Evolutionary conservation across 1,140 invertebrate genomes (phyloP), one percentile per base, ranked within the genome.

Genomic region (Triops cancriformis): DNA sequence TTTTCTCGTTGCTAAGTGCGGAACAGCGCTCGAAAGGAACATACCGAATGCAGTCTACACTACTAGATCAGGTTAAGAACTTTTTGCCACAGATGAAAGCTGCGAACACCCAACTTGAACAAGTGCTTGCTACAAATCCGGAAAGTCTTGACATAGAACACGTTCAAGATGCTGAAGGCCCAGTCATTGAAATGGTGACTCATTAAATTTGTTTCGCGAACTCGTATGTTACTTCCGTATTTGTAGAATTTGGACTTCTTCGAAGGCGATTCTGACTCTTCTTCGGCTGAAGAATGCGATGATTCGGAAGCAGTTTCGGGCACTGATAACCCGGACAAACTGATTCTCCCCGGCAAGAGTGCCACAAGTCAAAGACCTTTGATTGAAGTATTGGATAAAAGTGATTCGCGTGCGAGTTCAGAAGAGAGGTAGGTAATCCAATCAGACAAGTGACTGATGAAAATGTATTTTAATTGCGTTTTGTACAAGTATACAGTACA

Each of bases 401-500:
- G 10, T 14, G 51, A 64, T 64, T 64, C 14, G 6, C 6, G 51
- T 23, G 23, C 51, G 23, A 64, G n/a, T n/a, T 64, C 51, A 64
- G 51, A 64, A 64, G 51, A 64, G 23, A 64, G 51, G 51, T 64
- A 64, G 7, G 51, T 5, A 64, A n/a, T 18, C 14, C 18, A 12
- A 64, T 14, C n/a, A 64, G 14, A 6, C 18, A 64, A 14, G 6
- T 23, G 43, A 18, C 27, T 51, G 64, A 41, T 18, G 73, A 28
- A 51, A 74, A 42, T 45, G 23, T 45, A 18, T 28, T 76, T 51
- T 23, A 37, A 45, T 27, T 76, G n/a, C 64, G 43, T 27, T 64
- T 26, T 51, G 42, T 76, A 64, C 43, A 76, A 76, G 64, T 76
- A 76, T 45, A 76, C 64, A 51, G 43, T 76, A 76, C 42, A 76